Evolutionary conservation across 1,140 invertebrate species (phyloP).

Genomic region (Panagrolaimus sp.): DNA sequence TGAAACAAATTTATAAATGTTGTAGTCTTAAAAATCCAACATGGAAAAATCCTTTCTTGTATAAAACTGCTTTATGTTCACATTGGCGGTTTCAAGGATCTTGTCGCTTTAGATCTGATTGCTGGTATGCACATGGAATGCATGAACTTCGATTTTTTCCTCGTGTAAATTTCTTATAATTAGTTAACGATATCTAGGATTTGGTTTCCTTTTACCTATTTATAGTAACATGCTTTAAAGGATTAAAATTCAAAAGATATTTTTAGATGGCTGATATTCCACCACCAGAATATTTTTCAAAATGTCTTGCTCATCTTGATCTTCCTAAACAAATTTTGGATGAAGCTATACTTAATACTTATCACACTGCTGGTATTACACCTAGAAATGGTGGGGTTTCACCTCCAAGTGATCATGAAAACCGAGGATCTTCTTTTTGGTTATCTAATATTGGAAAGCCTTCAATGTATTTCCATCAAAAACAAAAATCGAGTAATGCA

Average conservation of each 20-base stretch:
- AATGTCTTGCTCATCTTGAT: neutral
- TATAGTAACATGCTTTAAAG: too few relatives aligned
- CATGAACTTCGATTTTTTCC: neutral
- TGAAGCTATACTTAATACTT: neutral
- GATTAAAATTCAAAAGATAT: too few relatives aligned
- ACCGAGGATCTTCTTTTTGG: too few relatives aligned
- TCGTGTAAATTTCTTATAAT: neutral
- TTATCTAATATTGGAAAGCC: too few relatives aligned
- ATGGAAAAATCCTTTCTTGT: conserved; percentile 8
- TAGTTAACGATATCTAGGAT: too few relatives aligned
- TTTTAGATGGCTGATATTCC: neutral
- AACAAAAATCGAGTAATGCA: too few relatives aligned
- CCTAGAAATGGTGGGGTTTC: too few relatives aligned
- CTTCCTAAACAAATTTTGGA: neutral
- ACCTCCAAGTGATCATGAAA: too few relatives aligned
- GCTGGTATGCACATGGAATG: conserved; percentile 10
- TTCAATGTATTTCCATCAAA: too few relatives aligned
- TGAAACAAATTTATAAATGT: neutral
- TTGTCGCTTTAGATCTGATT: conserved; percentile 2
- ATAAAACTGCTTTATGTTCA: neutral
- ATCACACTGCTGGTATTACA: neutral
- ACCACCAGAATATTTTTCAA: neutral
- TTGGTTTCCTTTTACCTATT: too few relatives aligned
- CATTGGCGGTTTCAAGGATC: neutral
- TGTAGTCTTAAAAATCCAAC: neutral